Conservation (phyloP, 2,888 invertebrate species). For the Patella ulyssiponensis region DNA sequence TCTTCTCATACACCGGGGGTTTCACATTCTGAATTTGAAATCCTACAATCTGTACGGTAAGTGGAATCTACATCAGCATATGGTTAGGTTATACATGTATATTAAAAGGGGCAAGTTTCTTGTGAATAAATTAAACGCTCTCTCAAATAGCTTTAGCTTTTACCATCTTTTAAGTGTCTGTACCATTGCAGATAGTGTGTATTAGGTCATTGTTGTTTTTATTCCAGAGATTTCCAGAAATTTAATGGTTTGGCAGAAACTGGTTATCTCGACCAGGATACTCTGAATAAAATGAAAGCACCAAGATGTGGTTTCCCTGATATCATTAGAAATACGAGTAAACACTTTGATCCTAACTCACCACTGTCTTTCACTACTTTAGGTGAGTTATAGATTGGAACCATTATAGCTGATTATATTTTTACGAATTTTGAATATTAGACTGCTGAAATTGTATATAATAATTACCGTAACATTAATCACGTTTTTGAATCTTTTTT, state of each 20-base stretch:
- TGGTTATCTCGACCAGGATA: slow-evolving; percentile 52
- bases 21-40: slow-evolving; percentile 25
- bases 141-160: too few species aligned
- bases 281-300: slow-evolving; percentile 50
- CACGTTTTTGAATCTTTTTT: too few species aligned
- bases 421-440: too few species aligned
- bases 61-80: neutral
- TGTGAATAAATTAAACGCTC: neutral
- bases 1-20: neutral
- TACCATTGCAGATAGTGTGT: neutral
- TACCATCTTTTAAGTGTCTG: too few species aligned
- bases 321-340: slow-evolving; percentile 17
- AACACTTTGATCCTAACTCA: slow-evolving; percentile 15
- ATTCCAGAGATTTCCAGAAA: slow-evolving; percentile 54
- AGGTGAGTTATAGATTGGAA: slow-evolving; percentile 19
- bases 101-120: neutral
- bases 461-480: too few species aligned
- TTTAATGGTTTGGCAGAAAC: slow-evolving; percentile 53
- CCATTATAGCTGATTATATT: neutral
- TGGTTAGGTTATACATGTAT: neutral
- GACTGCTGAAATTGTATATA: too few species aligned
- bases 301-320: slow-evolving; percentile 65
- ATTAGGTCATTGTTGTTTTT: neutral
- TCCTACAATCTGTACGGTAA: slow-evolving; percentile 33
- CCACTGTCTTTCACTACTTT: slow-evolving; percentile 25